Percentiles rank a stretch among this genome's conserved stretches.
Evolutionary conservation across 2,888 invertebrate species (phyloP).

Genomic region (Zeuzera pyrina): DNA sequence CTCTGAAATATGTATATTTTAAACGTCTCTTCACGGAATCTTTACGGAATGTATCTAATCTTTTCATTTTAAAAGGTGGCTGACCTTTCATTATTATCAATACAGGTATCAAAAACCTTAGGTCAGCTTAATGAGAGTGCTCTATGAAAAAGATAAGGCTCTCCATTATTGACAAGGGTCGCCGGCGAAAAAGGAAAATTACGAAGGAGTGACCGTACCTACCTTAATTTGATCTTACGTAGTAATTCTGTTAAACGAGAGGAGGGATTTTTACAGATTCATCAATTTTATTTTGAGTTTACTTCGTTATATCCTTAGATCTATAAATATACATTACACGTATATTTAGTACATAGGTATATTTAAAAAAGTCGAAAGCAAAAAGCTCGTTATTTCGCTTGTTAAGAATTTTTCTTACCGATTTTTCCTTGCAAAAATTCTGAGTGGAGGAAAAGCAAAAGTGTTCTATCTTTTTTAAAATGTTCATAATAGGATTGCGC

Average conservation of each 20-base stretch:
- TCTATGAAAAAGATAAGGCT: constrained; percentile 41
- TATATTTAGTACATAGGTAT: too few species aligned
- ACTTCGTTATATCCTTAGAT: background rate
- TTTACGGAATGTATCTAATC: constrained; percentile 11
- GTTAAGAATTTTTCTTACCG: background rate
- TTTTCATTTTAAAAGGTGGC: constrained; percentile 13
- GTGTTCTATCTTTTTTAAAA: too few species aligned
- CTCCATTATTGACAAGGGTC: constrained; percentile 51
- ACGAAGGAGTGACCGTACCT: constrained; percentile 42
- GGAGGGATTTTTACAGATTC: constrained; percentile 25
- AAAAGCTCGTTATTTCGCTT: background rate
- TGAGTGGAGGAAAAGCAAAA: too few species aligned
- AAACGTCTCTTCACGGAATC: too few species aligned
- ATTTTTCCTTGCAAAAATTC: background rate
- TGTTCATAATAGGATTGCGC: constrained; percentile 34
- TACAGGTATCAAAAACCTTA: constrained; percentile 31
- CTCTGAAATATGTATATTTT: too few species aligned
- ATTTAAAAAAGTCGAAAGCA: too few species aligned
- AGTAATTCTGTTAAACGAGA: constrained; percentile 36
- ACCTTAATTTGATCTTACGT: constrained; percentile 45
- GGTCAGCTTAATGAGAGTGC: constrained; percentile 48
- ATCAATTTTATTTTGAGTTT: constrained; percentile 17
- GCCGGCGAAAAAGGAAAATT: constrained; percentile 44
- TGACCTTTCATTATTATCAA: constrained; percentile 19
- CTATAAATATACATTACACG: too few species aligned